Evolutionary conservation across 2,113 vertebrate genomes (phyloP).

Genomic region (Numenius arquata): DNA sequence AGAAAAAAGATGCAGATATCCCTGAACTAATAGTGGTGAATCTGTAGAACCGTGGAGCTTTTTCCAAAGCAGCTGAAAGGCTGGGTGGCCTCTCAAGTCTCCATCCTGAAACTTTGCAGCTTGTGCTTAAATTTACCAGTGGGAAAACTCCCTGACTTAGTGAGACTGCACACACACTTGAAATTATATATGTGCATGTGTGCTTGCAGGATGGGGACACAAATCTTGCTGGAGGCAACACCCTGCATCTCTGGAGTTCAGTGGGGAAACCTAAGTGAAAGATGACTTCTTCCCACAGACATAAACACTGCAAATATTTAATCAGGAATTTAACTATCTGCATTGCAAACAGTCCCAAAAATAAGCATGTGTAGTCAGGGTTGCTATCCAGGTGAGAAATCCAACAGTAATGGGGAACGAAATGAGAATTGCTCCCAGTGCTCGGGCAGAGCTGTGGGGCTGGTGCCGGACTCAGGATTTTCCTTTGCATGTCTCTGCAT

Average conservation of each 20-base stretch:
- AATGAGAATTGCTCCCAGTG: neutral
- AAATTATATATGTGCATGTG: accelerated
- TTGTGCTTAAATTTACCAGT: neutral
- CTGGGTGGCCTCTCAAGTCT: neutral
- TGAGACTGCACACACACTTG: neutral
- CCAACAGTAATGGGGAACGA: neutral
- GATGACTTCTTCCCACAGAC: neutral
- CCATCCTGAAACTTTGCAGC: neutral
- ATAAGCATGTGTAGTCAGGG: neutral
- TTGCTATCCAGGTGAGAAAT: accelerated
- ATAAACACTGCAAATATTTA: neutral
- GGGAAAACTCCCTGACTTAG: neutral
- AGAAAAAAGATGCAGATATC: neutral
- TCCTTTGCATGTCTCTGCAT: neutral
- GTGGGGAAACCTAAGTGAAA: neutral
- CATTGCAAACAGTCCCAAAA: neutral
- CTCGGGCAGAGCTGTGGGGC: neutral
- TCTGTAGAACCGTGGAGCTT: neutral
- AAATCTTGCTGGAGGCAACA: neutral
- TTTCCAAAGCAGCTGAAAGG: neutral
- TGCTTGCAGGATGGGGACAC: neutral
- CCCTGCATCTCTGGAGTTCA: neutral
- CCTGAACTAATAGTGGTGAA: neutral
- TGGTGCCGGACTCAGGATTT: neutral
- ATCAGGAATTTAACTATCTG: neutral